A percentile compares a stretch with the other conserved stretches of the same genome.
Evolutionary conservation across 1,140 invertebrate genomes (phyloP).

Genomic region (Littorina saxatilis): DNA sequence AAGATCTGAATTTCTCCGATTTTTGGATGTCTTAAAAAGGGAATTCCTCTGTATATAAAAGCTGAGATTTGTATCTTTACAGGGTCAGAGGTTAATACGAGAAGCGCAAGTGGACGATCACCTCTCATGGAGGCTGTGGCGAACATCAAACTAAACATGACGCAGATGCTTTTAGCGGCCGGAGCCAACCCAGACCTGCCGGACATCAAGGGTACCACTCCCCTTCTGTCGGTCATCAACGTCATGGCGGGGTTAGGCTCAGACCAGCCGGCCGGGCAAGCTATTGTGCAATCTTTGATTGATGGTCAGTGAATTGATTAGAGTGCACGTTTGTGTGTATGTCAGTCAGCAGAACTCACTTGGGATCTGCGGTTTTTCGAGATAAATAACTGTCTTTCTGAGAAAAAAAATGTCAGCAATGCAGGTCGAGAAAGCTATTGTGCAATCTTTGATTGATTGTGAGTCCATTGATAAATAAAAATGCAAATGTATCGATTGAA

Average conservation of each 20-base stretch:
- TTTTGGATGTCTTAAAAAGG: too few species aligned
- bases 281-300: constrained; percentile 25
- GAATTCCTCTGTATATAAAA: too few species aligned
- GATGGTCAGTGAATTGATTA: neutral
- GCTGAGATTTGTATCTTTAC: too few species aligned
- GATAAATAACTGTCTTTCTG: too few species aligned
- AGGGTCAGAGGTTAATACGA: constrained; percentile 26
- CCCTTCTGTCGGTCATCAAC: neutral
- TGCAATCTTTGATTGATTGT: too few species aligned
- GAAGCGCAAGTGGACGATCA: constrained; percentile 5
- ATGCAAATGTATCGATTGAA: too few species aligned
- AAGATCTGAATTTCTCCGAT: too few species aligned
- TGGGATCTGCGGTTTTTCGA: too few species aligned
- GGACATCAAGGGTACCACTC: constrained; percentile 32
- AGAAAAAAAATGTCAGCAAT: too few species aligned
- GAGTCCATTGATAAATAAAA: too few species aligned
- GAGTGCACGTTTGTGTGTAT: neutral
- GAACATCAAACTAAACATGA: constrained; percentile 8
- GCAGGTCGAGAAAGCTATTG: too few species aligned
- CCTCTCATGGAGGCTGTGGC: constrained; percentile 27
- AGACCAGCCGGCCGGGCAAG: neutral
- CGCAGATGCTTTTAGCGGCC: neutral
- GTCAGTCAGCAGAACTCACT: neutral
- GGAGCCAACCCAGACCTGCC: constrained; percentile 14
- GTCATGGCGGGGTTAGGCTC: neutral